Evolutionary conservation across 1,140 invertebrate species (phyloP), one percentile per base, ranked within the genome.

Genomic region (Drosophila pseudoobscura): DNA sequence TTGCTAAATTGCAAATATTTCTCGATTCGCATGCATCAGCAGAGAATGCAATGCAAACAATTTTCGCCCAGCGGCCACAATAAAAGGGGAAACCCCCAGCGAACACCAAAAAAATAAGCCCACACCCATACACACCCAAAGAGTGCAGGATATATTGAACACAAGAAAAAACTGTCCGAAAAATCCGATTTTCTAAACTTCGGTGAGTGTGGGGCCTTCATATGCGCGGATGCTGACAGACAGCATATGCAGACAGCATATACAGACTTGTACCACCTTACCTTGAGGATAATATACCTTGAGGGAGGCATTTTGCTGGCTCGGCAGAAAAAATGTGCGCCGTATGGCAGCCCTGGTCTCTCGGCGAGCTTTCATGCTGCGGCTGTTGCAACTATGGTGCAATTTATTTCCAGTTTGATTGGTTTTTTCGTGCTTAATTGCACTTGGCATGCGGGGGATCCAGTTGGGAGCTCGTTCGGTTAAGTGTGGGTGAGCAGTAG

Each of bases 1-100:
- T 88, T 88, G 83, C 83, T 83, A 88, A 88, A 89, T 88, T 88
- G 83, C 83, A 88, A 88, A 88, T 88, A 88, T 88, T 88, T 88
- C 78, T 69, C 83, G 83, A 88, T 83, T 79, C 83, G 83, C 84
- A 88, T 88, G 83, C 83, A 88, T 83, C 83, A 88, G 84, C 83
- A 79, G 64, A 51, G 78, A 64, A 70, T 63, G 75, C 75, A 83
- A 83, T 69, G 83, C 83, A 88, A 87, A 85, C 82, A 82, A 88
- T 87, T 88, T 87, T 75, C 63, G 70, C 78, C 80, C 65, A 61
- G 65, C 75, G 70, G 83, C 78, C 55, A 79, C 71, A 88, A 63
- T 69, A 63, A 57, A 49, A 76, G 50, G 66, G 64, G 52, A 70
- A 49, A 44, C 64, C 65, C 66, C 62, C 52, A 44, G 15, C 35